Evolutionary conservation across 1,140 invertebrate species (phyloP).

Genomic region (Anoplolepis gracilipes): DNA sequence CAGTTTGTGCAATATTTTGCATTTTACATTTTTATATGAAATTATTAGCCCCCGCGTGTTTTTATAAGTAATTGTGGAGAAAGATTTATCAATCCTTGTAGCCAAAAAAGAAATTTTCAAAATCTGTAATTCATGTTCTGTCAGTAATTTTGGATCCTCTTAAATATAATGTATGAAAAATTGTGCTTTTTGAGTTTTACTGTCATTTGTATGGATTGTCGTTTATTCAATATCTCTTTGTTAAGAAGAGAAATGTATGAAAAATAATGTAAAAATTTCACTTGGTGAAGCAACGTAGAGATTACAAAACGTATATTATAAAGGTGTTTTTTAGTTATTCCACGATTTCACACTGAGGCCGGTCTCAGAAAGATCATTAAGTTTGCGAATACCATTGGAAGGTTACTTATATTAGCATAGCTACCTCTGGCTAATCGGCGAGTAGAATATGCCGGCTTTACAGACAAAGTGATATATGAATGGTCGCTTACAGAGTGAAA

Average conservation of each 20-base stretch:
- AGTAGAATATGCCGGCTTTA: constrained; percentile 14
- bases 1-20: not conserved
- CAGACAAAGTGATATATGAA: constrained; percentile 26
- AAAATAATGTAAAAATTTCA: not conserved
- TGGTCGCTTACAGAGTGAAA: not conserved
- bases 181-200: not conserved
- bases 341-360: constrained; percentile 27
- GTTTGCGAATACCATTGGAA: not conserved
- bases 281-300: too few relatives aligned
- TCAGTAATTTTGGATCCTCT: too few relatives aligned
- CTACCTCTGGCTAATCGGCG: not conserved
- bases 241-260: not conserved
- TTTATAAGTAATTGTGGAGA: too few relatives aligned
- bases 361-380: not conserved
- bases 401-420: constrained; percentile 1
- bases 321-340: not conserved
- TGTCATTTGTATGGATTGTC: too few relatives aligned
- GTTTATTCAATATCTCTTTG: not conserved
- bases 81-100: too few relatives aligned
- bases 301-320: not conserved
- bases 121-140: too few relatives aligned
- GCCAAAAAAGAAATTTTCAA: too few relatives aligned
- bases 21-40: too few relatives aligned
- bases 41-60: too few relatives aligned
- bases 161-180: not conserved